Percentiles rank a stretch among this genome's conserved stretches.
These are phyloP conservation scores for Urocitellus parryii DNA, from an alignment of 2,113 vertebrate genomes.

Conservation along the genomic window DNA sequence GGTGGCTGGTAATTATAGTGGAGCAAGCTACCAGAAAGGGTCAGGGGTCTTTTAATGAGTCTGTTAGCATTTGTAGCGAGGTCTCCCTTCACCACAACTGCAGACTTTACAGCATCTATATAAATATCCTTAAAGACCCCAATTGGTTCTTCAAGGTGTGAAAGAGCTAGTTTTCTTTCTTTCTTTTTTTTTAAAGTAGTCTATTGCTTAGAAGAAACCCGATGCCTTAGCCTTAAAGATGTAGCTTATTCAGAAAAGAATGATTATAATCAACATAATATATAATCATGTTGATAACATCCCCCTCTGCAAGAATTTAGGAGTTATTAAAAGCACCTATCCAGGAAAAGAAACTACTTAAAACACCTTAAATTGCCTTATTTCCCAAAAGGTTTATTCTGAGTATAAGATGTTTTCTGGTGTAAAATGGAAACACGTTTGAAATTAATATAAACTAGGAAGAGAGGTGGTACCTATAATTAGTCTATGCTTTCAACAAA, in stretches of 20 bases:
- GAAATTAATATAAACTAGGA: slow-evolving; percentile 69
- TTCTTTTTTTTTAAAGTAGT: slow-evolving; percentile 20
- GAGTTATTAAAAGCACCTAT: slow-evolving; percentile 25
- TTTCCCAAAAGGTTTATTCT: slow-evolving; percentile 62
- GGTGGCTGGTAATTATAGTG: slow-evolving; percentile 80
- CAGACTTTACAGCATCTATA: slow-evolving; percentile 82
- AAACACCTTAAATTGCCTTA: slow-evolving; percentile 34
- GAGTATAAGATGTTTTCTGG: background rate
- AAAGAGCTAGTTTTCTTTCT: slow-evolving; percentile 83
- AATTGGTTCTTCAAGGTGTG: slow-evolving; percentile 75
- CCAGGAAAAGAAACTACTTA: slow-evolving; percentile 5
- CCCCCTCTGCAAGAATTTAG: background rate
- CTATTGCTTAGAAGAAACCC: background rate
- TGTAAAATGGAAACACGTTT: slow-evolving; percentile 52
- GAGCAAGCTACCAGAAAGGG: slow-evolving; percentile 79
- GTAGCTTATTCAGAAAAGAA: slow-evolving; percentile 9
- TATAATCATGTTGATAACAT: fast-evolving
- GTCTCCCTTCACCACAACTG: slow-evolving; percentile 67
- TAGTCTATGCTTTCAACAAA: slow-evolving; percentile 63
- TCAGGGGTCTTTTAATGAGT: slow-evolving; percentile 83
- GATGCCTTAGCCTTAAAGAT: slow-evolving; percentile 38
- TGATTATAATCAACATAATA: background rate
- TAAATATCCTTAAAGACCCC: slow-evolving; percentile 87
- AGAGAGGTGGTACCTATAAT: slow-evolving; percentile 41
- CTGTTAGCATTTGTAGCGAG: slow-evolving; percentile 83